Evolutionary conservation across 2,888 invertebrate species (phyloP), one percentile per base, ranked within the genome.

Genomic region (Cheilosia impressa): DNA sequence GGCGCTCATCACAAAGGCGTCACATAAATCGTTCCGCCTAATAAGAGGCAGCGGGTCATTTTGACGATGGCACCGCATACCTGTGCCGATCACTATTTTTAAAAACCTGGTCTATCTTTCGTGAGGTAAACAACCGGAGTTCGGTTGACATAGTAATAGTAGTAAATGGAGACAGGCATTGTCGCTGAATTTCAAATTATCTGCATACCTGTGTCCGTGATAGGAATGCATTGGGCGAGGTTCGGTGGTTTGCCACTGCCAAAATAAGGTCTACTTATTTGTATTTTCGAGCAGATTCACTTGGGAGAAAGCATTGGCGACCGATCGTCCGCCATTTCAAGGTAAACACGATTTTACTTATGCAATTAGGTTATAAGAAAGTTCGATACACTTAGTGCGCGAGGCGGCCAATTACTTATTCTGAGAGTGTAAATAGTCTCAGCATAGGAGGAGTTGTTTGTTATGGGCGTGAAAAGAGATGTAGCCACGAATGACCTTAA

Each of bases 331-430:
- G 72, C 57, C 55, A 57, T 83, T 83, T 83, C 83, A 83, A 83
- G 83, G 83, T 78, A 66, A 83, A 19, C 50, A 47, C 47, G 47
- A 5, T 41, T 68, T 69, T 63, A 73, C 78, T 83, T 83, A 78
- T 83, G 72, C 73, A 83, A 78, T 57, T 78, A 55, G 83, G 78
- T 78, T 73, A 73, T 45, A 83, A 78, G 83, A 83, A 83, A 83
- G 73, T 83, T 83, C 83, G 83, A 83, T 83, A 83, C 78, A 83
- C 83, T 83, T 78, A 52, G 19, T 47, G 31, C 38, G 38, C 38
- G 24, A 24, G 6, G 45, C 7, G 38, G 60, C n/a, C 19, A 43
- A 72, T 72, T 72, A 38, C 7, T 31, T 38, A 81, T 81, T 81
- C 81, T 13, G 45, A 15, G 9, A 17, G 52, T 31, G 76, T 65